Evolutionary conservation across 1,140 invertebrate genomes (phyloP).

Genomic region (Lepidostoma basale): DNA sequence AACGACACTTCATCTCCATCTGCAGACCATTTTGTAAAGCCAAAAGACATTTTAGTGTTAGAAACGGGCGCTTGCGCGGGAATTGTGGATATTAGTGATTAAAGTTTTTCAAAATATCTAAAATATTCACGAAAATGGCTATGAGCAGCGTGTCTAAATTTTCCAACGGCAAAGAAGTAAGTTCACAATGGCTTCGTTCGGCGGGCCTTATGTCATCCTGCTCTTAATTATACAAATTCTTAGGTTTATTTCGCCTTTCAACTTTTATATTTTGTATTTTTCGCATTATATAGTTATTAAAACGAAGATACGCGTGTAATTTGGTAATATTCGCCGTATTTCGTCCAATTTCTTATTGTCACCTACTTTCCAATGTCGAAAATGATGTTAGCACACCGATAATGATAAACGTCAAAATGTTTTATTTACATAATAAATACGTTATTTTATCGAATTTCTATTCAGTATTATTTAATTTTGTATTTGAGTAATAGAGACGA

Average conservation of each 20-base stretch:
- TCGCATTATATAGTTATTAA: not conserved
- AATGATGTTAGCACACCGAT: not conserved
- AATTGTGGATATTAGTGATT: conserved; percentile 23
- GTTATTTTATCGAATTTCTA: no score
- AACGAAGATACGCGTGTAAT: not conserved
- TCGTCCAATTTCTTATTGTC: conserved; percentile 10
- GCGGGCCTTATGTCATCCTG: conserved; percentile 31
- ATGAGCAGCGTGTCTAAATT: conserved; percentile 31
- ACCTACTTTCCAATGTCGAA: conserved; percentile 13
- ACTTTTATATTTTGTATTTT: not conserved
- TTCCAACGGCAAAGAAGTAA: conserved; percentile 25
- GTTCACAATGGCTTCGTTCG: conserved; percentile 25
- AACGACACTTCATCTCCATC: conserved; percentile 34
- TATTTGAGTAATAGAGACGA: no score
- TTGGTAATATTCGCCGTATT: not conserved
- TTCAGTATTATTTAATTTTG: no score
- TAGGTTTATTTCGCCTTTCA: not conserved
- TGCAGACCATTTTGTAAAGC: conserved; percentile 40
- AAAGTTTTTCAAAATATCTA: conserved; percentile 11
- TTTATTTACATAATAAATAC: no score
- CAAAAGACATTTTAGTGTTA: conserved; percentile 26
- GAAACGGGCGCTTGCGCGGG: conserved; percentile 23
- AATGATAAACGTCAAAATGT: conserved; percentile 9
- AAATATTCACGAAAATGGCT: conserved; percentile 25
- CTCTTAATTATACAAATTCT: not conserved